Evolutionary conservation across 2,113 vertebrate species (phyloP).

Genomic region (Psophia crepitans): DNA sequence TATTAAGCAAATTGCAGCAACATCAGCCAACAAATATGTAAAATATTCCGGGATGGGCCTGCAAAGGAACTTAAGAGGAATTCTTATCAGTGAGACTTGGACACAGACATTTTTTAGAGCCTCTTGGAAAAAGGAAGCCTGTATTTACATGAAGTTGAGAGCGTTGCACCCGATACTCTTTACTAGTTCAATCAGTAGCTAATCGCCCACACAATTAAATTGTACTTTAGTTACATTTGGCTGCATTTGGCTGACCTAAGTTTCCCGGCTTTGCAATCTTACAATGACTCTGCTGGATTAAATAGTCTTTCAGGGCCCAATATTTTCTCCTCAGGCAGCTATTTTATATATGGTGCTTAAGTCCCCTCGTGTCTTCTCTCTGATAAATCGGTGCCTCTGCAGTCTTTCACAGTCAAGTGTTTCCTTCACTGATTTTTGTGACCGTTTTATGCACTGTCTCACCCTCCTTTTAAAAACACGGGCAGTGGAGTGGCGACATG

Average conservation of each 20-base stretch:
- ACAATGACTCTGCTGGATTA: not conserved
- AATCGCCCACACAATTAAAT: not conserved
- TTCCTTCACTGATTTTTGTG: not conserved
- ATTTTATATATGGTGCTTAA: not conserved
- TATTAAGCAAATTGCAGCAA: not conserved
- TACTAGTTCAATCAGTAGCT: not conserved
- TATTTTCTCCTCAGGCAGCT: not conserved
- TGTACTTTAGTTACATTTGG: not conserved
- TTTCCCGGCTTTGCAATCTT: not conserved
- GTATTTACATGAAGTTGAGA: not conserved
- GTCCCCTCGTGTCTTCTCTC: not conserved
- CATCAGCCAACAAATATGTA: slow-evolving; percentile 3
- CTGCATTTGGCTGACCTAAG: not conserved
- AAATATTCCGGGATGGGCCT: not conserved
- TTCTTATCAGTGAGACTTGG: not conserved
- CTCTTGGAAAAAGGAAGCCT: not conserved
- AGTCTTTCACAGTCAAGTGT: not conserved
- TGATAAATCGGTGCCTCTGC: not conserved
- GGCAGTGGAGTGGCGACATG: not conserved
- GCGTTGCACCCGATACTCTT: not conserved
- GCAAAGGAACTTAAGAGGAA: not conserved
- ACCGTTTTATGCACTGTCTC: not conserved
- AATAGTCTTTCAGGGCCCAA: not conserved
- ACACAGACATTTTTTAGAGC: not conserved
- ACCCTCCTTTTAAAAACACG: not conserved